Base-by-base conservation (phyloP, 2,797 vertebrate species). In the Poecilia velifera region DNA sequence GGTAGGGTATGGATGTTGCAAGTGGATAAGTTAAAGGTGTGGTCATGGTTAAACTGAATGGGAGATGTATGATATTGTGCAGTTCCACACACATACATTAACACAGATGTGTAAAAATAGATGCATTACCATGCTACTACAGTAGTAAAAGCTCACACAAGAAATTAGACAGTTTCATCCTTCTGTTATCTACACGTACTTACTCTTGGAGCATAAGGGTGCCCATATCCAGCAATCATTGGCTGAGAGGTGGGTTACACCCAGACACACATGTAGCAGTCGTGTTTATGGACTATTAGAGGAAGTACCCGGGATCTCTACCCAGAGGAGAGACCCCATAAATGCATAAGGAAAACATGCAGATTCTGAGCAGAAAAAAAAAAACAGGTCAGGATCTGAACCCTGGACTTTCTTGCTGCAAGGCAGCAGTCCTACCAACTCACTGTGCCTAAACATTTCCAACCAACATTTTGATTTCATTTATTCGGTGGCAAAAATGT, bases 11-110 rank as follows among this genome's bases (percentile, higher is more conserved):
- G 66, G 72, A 76, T 64, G 36, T 22, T 73, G 82, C 79, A 80
- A 79, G 87, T 22, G 46, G 75, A 79, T 76, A 84, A 83, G 80
- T 86, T 28, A 55, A 86, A 92, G 91, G 91, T 89, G 91, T 89
- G 90, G 86, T 62, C n/a, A 74, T 28, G 16, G 47, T 39, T 39
- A 46, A 64, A 72, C 68, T 28, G 13, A 7, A 6, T 13, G 39
- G 10, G 2, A 25, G 64, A 68, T 13, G 64, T 41, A 68, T 10
- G 8, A 68, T 3, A 14, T 43, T 43, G 22, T 14, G 46, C 41
- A 71, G 25, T 6, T 46, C 6, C 3, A 28, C 4, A 46, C 41
- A 46, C 66, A 41, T 5, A 41, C 9, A 12, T 12, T 6, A 68
- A 70, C 43, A 18, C 45, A 43, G 22, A 14, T 70, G 36, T 39